A percentile compares a stretch with the other conserved stretches of the same genome.
These are phyloP conservation scores for Galagoides demidoff DNA, from an alignment of 2,797 vertebrate genomes.

Conservation along the genomic window DNA sequence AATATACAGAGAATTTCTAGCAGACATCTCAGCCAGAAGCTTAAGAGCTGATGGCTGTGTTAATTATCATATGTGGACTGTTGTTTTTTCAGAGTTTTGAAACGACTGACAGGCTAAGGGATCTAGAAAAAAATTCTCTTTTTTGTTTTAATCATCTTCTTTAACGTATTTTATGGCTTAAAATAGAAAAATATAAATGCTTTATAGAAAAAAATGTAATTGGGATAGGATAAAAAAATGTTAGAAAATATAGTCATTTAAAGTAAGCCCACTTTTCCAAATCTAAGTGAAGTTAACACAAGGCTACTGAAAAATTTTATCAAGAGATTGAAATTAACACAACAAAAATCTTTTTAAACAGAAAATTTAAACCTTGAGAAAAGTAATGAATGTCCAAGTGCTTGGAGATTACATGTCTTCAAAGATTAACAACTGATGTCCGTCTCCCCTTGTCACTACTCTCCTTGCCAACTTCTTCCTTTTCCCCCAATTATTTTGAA, in stretches of 20 bases:
- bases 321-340: neutral
- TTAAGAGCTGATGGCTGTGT: neutral
- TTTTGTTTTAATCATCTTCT: neutral
- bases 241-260: neutral
- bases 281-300: neutral
- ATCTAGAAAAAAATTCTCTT: neutral
- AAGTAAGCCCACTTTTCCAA: neutral
- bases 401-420: neutral
- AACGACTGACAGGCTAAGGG: neutral
- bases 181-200: neutral
- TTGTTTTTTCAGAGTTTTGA: neutral
- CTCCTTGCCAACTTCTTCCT: neutral
- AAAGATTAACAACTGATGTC: neutral
- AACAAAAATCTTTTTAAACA: neutral
- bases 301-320: neutral
- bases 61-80: neutral
- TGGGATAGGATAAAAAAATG: neutral
- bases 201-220: neutral
- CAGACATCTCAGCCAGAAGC: neutral
- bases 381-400: neutral
- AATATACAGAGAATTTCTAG: rapidly evolving
- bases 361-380: no score
- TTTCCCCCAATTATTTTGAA: neutral
- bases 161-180: neutral
- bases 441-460: neutral